Conservation (phyloP, 2,797 vertebrate species). For the Coregonus suidteri region DNA sequence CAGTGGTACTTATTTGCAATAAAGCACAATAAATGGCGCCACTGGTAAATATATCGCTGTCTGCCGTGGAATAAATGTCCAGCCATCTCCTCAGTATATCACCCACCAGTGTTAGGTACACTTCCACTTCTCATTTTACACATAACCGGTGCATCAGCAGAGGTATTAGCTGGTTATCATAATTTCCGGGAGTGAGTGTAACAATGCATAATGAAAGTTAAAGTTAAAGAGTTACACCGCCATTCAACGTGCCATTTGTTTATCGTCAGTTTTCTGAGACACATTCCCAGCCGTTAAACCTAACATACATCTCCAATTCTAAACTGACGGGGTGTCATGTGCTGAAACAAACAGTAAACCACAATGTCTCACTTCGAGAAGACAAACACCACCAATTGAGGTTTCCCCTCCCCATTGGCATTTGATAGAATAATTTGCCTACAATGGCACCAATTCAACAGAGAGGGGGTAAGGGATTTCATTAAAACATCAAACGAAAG, state of each 20-base stretch:
- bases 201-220: slow-evolving; percentile 21
- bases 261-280: slow-evolving; percentile 15
- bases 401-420: slow-evolving; percentile 55
- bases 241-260: slow-evolving; percentile 16
- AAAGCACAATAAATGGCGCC: slow-evolving; percentile 48
- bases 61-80: slow-evolving; percentile 40
- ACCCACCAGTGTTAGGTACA: slow-evolving; percentile 43
- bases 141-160: slow-evolving; percentile 32
- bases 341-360: slow-evolving; percentile 38
- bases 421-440: slow-evolving; percentile 75
- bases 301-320: slow-evolving; percentile 30
- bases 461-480: slow-evolving; percentile 70
- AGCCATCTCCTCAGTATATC: slow-evolving; percentile 28
- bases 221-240: not conserved
- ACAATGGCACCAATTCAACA: slow-evolving; percentile 71
- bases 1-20: slow-evolving; percentile 49
- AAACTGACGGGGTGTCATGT: not conserved
- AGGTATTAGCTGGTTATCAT: slow-evolving; percentile 35
- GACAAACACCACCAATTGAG: slow-evolving; percentile 61
- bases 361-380: slow-evolving; percentile 23
- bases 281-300: slow-evolving; percentile 33
- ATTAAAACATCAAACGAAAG: slow-evolving; percentile 81
- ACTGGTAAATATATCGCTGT: slow-evolving; percentile 39
- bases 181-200: slow-evolving; percentile 22
- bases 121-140: slow-evolving; percentile 46